Conservation (phyloP, 92 coral and sea anemone species). For the Epizoanthus fatuus region DNA sequence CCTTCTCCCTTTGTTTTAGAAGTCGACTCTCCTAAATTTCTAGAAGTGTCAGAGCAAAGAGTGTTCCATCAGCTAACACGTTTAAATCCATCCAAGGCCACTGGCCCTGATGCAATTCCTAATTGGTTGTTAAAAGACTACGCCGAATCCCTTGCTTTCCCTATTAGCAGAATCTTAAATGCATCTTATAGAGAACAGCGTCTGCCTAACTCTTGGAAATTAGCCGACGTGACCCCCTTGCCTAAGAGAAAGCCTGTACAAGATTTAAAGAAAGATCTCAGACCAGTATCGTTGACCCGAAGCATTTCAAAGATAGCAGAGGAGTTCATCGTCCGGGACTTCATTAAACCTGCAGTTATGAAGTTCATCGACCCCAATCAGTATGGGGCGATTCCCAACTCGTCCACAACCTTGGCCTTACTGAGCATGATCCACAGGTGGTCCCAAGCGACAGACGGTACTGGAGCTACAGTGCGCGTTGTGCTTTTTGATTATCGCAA, state of each 20-base stretch:
- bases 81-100: constrained; percentile 36
- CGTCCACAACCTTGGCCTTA: background rate
- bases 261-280: constrained; percentile 30
- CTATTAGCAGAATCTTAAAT: constrained; percentile 7
- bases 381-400: background rate
- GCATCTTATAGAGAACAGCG: background rate
- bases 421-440: no score
- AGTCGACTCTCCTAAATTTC: background rate
- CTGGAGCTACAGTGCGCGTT: no score
- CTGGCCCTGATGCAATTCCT: constrained; percentile 13
- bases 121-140: constrained; percentile 43
- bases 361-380: background rate
- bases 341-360: background rate
- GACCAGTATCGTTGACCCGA: constrained; percentile 45
- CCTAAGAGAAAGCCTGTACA: constrained; percentile 35
- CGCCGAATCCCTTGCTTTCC: constrained; percentile 29
- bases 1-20: constrained; percentile 11
- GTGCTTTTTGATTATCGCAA: background rate
- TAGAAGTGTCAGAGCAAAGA: background rate
- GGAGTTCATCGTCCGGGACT: background rate
- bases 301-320: constrained; percentile 26
- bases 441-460: no score
- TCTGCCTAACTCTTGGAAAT: constrained; percentile 47
- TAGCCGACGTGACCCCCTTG: constrained; percentile 39
- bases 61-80: constrained; percentile 22